Percentiles rank a stretch among this genome's conserved stretches.
Conservation (phyloP, 2,113 vertebrate genomes). For the Rana temporaria region DNA sequence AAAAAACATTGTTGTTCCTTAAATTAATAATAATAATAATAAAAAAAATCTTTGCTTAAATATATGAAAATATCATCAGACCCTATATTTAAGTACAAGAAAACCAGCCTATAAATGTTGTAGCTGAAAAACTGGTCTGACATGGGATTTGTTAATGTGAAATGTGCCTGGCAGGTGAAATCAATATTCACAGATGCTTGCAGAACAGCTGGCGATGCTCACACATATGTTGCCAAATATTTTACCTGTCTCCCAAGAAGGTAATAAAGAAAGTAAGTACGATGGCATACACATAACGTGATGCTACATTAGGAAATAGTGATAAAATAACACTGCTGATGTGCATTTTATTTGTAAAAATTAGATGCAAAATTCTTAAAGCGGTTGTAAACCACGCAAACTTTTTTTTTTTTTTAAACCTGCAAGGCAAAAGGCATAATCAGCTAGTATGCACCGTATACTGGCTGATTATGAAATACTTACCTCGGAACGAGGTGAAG, state of each 20-base stretch:
- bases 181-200: slow-evolving; percentile 13
- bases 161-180: slow-evolving; percentile 17
- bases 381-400: too few species aligned
- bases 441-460: too few species aligned
- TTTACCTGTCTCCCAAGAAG: slow-evolving; percentile 1
- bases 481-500: too few species aligned
- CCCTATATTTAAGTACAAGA: neutral
- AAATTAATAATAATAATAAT: neutral
- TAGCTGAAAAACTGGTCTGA: neutral
- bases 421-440: too few species aligned
- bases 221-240: slow-evolving; percentile 37
- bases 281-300: neutral
- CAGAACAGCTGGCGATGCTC: slow-evolving; percentile 22
- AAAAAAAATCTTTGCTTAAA: neutral
- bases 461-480: too few species aligned
- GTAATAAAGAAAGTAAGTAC: neutral
- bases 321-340: neutral
- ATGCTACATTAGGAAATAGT: neutral
- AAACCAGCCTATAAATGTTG: neutral
- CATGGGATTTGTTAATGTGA: slow-evolving; percentile 29
- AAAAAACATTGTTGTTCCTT: neutral
- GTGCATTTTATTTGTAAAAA: neutral
- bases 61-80: too few species aligned
- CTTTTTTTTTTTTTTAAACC: too few species aligned
- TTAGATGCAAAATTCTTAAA: neutral